Conservation (phyloP, 2,113 vertebrate species). For the Protobothrops mucrosquamatus region DNA sequence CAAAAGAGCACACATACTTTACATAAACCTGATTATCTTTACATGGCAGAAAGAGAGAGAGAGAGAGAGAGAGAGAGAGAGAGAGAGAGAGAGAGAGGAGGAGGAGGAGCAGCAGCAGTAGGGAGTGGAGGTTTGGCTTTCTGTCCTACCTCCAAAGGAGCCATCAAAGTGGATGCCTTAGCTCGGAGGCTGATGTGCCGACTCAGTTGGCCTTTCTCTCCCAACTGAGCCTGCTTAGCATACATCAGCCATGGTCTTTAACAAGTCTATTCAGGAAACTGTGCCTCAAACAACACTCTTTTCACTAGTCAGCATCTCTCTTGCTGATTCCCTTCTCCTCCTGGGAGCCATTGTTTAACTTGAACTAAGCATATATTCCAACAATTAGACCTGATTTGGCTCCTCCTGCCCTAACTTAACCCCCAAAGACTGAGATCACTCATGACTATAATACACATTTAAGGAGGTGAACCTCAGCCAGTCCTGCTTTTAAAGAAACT, state of each 20-base stretch:
- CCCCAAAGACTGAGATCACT: conserved; percentile 70
- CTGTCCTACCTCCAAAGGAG: conserved; percentile 79
- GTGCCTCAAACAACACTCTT: conserved; percentile 79
- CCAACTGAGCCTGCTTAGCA: conserved; percentile 80
- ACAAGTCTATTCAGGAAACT: conserved; percentile 91
- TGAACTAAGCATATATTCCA: conserved; percentile 75
- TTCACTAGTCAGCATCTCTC: conserved; percentile 79
- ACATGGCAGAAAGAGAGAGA: conserved; percentile 80
- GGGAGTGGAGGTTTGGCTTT: conserved; percentile 78
- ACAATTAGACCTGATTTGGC: conserved; percentile 70
- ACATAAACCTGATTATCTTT: conserved; percentile 99
- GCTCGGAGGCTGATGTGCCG: conserved; percentile 78
- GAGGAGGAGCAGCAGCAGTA: too few species aligned
- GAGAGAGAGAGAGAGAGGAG: neutral
- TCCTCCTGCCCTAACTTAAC: conserved; percentile 70
- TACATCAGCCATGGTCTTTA: conserved; percentile 87
- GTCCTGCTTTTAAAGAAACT: neutral
- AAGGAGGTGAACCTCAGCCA: conserved; percentile 38
- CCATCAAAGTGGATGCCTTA: conserved; percentile 80
- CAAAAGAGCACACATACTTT: conserved; percentile 99
- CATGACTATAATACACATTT: conserved; percentile 58
- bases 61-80: conserved; percentile 58
- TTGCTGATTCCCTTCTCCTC: conserved; percentile 68
- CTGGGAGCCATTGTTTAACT: conserved; percentile 75
- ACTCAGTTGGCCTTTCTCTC: conserved; percentile 76